A percentile compares a stretch with the other conserved stretches of the same genome.
These are phyloP conservation scores for Bicyclus anynana DNA, from an alignment of 1,140 invertebrate genomes.

Conservation along the genomic window DNA sequence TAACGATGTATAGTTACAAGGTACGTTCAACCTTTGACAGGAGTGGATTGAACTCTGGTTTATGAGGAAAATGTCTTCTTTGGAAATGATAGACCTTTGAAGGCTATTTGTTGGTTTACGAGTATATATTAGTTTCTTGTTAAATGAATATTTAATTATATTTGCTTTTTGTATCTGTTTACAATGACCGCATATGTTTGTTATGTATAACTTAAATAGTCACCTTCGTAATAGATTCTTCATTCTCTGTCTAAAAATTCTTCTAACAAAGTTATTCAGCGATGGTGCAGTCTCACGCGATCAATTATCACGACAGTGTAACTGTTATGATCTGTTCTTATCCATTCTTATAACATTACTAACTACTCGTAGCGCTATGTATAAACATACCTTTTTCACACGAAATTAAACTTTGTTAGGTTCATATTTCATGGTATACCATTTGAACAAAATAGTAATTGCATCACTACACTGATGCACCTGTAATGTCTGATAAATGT, in stretches of 20 bases:
- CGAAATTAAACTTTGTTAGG: no score
- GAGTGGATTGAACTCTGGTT: slow-evolving; percentile 6
- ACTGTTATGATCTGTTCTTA: no score
- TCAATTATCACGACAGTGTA: background rate
- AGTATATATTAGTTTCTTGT: slow-evolving; percentile 2
- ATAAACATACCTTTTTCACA: no score
- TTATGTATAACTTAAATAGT: background rate
- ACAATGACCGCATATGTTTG: background rate
- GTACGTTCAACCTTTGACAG: slow-evolving; percentile 15
- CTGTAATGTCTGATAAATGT: no score
- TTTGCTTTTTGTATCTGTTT: background rate
- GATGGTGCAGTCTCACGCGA: background rate
- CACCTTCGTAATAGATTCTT: background rate
- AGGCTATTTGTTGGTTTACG: slow-evolving; percentile 7
- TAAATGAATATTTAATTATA: background rate
- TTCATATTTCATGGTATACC: no score
- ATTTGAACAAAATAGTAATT: no score
- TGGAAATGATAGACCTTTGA: slow-evolving; percentile 3
- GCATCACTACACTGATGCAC: no score
- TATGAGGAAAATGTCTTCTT: background rate
- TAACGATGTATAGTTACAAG: slow-evolving; percentile 12
- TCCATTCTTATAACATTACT: no score
- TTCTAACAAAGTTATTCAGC: background rate
- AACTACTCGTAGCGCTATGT: no score
- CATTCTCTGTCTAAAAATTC: background rate